Evolutionary conservation across 2,113 vertebrate genomes (phyloP).

Genomic region (Lampris incognitus): DNA sequence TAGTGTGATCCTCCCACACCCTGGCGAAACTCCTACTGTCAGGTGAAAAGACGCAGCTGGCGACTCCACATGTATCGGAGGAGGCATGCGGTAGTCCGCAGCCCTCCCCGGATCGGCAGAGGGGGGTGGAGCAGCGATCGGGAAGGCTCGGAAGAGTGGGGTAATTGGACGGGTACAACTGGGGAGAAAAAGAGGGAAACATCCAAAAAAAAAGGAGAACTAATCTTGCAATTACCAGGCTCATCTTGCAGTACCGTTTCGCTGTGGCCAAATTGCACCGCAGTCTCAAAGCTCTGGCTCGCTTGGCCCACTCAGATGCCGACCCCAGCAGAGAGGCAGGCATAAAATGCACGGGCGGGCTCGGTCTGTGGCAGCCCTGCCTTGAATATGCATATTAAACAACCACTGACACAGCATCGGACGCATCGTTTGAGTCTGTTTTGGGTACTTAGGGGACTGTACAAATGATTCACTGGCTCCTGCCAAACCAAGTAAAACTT

Average conservation of each 20-base stretch:
- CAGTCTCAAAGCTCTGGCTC: conserved; percentile 17
- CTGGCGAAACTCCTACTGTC: no score
- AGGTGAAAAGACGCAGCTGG: no score
- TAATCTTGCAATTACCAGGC: conserved; percentile 36
- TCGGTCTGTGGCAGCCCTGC: conserved; percentile 2
- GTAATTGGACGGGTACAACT: no score
- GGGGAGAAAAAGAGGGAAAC: no score
- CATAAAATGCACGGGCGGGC: not conserved
- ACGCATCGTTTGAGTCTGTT: not conserved
- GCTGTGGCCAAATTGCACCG: conserved; percentile 19
- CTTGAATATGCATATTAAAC: conserved; percentile 1
- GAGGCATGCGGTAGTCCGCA: no score
- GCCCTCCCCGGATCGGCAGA: no score
- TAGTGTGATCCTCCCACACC: no score
- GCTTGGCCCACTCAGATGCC: not conserved
- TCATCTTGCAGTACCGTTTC: conserved; percentile 49
- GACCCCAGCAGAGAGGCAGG: not conserved
- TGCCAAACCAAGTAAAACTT: not conserved
- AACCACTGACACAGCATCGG: not conserved
- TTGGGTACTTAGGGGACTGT: not conserved
- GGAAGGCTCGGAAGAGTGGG: no score
- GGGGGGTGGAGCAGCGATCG: no score
- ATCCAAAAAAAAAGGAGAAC: not conserved
- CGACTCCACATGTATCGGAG: no score
- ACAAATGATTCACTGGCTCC: not conserved